Conservation (phyloP, 92 coral and sea anemone genomes). For the Hydrozoanthus gracilis region DNA sequence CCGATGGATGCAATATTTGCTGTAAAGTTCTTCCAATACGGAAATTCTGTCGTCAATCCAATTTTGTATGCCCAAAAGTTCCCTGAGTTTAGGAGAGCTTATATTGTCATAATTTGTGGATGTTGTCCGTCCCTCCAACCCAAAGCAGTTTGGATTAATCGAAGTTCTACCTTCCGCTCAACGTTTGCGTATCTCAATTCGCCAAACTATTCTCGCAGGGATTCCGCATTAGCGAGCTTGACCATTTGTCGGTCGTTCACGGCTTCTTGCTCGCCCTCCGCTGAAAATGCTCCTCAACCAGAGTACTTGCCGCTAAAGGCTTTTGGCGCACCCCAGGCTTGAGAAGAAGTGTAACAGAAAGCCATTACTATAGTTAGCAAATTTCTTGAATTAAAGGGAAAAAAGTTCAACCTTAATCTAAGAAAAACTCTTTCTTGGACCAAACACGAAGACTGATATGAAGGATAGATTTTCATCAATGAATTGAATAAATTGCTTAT, state of each 20-base stretch:
- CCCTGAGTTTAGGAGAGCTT: constrained; percentile 68
- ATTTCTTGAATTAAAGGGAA: too few relatives aligned
- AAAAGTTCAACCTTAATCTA: too few relatives aligned
- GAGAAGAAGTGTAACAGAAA: too few relatives aligned
- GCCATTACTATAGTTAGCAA: too few relatives aligned
- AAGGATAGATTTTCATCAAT: too few relatives aligned
- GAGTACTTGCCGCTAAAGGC: background rate
- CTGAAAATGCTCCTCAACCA: background rate
- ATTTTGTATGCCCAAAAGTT: constrained; percentile 72
- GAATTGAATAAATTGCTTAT: too few relatives aligned
- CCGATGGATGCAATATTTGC: constrained; percentile 57
- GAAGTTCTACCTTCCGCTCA: constrained; percentile 3
- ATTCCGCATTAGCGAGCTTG: background rate
- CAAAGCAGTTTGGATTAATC: constrained; percentile 2
- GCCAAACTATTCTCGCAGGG: background rate
- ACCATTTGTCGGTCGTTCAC: background rate
- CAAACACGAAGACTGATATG: too few relatives aligned
- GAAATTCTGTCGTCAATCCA: constrained; percentile 67
- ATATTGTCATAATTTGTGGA: constrained; percentile 43
- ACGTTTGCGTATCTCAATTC: constrained; percentile 3
- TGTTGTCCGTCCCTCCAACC: constrained; percentile 41
- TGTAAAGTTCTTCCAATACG: constrained; percentile 66
- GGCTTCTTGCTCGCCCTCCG: background rate
- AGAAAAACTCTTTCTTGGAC: too few relatives aligned
- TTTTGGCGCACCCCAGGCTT: background rate